phyloP scores from a whole-genome alignment of 2,888 invertebrate species.

The Orthosia incerta region DNA sequence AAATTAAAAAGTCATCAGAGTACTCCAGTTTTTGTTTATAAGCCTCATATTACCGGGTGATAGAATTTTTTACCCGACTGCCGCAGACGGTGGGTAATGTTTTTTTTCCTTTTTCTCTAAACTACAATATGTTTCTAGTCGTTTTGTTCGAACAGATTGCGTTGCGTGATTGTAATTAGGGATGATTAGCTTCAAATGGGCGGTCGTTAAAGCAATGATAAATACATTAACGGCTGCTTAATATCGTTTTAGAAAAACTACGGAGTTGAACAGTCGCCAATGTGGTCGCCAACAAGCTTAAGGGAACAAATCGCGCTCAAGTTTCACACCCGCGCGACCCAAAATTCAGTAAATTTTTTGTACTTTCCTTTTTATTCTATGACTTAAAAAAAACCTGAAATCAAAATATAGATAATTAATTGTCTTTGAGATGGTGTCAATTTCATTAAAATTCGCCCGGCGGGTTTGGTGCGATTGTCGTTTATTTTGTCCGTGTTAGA shows the following conservation, averaged over 20 bases:
- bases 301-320: too few relatives aligned
- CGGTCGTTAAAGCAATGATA: conserved; percentile 60
- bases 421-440: too few relatives aligned
- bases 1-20: conserved; percentile 85
- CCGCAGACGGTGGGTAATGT: not conserved
- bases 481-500: too few relatives aligned
- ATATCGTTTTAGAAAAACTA: conserved; percentile 20
- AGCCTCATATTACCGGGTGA: conserved; percentile 63
- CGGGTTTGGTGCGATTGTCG: too few relatives aligned
- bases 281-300: too few relatives aligned
- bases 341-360: too few relatives aligned
- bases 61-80: conserved; percentile 48
- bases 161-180: conserved; percentile 62
- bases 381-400: too few relatives aligned
- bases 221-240: conserved; percentile 58
- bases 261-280: too few relatives aligned
- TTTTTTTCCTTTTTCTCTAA: conserved; percentile 57
- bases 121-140: conserved; percentile 21
- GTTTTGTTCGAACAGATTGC: conserved; percentile 55
- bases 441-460: too few relatives aligned
- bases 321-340: too few relatives aligned
- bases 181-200: conserved; percentile 59
- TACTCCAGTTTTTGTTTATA: conserved; percentile 71
- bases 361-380: too few relatives aligned
- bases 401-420: too few relatives aligned